phyloP scores from a whole-genome alignment of 1,140 invertebrate genomes.

The Harpegnathos saltator region DNA sequence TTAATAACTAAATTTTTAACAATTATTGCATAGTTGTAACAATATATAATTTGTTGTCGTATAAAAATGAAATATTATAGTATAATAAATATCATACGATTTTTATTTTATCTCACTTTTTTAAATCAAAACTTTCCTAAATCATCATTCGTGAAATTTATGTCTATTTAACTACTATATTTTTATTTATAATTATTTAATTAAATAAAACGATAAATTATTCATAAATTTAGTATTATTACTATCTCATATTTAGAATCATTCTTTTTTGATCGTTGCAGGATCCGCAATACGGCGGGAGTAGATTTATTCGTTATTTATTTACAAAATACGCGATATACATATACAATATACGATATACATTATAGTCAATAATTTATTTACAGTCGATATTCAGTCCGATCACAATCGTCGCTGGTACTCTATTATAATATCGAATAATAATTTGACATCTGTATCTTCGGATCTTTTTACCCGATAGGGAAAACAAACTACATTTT shows the following conservation, averaged over 20 bases:
- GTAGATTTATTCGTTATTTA: slow-evolving; percentile 66
- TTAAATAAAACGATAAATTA: slow-evolving; percentile 8
- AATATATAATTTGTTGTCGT: not conserved
- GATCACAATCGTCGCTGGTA: slow-evolving; percentile 26
- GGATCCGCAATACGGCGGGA: not conserved
- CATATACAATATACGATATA: slow-evolving; percentile 61
- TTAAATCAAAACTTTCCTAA: too few relatives aligned
- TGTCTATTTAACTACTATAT: not conserved
- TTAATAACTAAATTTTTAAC: not conserved
- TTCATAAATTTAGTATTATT: not conserved
- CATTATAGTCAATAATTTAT: slow-evolving; percentile 74
- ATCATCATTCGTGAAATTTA: not conserved
- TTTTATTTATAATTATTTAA: not conserved
- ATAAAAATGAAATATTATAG: not conserved
- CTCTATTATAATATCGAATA: not conserved
- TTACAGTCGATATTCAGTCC: slow-evolving; percentile 69
- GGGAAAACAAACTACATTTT: not conserved
- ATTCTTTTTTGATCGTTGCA: not conserved
- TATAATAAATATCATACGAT: slow-evolving; percentile 7
- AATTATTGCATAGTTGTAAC: not conserved
- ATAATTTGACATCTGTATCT: not conserved
- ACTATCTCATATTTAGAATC: not conserved
- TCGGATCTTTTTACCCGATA: not conserved
- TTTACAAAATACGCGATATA: slow-evolving; percentile 76
- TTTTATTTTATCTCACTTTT: not conserved